phyloP scores from a whole-genome alignment of 2,113 vertebrate species.

The Cacatua alba region DNA sequence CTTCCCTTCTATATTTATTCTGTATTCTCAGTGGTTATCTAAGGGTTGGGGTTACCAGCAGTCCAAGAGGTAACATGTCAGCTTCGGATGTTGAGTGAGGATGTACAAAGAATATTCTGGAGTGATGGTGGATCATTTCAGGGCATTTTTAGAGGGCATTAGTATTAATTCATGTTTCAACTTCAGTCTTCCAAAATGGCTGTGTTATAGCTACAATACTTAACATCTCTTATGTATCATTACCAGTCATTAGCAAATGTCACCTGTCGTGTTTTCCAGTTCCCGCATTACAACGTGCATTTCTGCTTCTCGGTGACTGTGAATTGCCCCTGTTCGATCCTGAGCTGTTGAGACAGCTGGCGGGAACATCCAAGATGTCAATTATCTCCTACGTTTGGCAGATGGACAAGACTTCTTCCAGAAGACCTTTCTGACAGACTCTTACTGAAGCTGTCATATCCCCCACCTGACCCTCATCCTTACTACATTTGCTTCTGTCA shows the following conservation, averaged over 20 bases:
- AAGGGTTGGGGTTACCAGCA: neutral
- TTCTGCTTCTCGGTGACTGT: neutral
- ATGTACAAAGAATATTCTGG: neutral
- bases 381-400: constrained; percentile 48
- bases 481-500: constrained; percentile 57
- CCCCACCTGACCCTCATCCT: constrained; percentile 12
- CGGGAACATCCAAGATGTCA: constrained; percentile 42
- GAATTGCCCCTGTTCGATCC: neutral
- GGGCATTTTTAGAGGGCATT: neutral
- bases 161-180: neutral
- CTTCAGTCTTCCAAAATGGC: neutral
- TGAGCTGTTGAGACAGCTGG: constrained; percentile 49
- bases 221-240: neutral
- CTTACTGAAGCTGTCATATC: constrained; percentile 48
- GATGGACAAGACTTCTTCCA: constrained; percentile 54
- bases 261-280: constrained; percentile 50
- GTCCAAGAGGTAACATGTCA: neutral
- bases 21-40: neutral
- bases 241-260: constrained; percentile 35
- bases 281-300: neutral
- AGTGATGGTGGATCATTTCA: neutral
- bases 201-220: neutral
- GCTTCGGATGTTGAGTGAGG: neutral
- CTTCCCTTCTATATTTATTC: neutral
- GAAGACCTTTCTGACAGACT: constrained; percentile 54